Evolutionary conservation across 2,888 invertebrate species (phyloP).

Genomic region (Ophion slaviceki): DNA sequence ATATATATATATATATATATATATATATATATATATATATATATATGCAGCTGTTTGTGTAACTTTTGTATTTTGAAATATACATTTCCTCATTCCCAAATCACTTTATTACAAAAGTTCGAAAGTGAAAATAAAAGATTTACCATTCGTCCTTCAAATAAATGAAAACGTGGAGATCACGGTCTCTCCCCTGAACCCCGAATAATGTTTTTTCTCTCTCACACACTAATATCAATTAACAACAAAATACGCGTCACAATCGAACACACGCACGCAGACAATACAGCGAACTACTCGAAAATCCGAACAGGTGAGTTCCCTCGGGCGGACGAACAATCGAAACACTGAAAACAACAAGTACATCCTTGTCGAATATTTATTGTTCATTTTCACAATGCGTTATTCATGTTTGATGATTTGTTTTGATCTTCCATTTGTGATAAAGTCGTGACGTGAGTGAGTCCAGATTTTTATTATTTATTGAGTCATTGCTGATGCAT

Average conservation of each 20-base stretch:
- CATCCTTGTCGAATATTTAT: neutral
- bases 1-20: too few relatives aligned
- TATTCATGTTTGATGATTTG: neutral
- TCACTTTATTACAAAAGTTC: neutral
- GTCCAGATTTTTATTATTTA: too few relatives aligned
- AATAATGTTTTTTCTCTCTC: neutral
- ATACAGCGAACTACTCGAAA: constrained; percentile 67
- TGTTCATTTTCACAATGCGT: neutral
- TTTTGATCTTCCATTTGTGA: neutral
- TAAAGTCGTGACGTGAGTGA: too few relatives aligned
- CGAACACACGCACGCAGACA: constrained; percentile 66
- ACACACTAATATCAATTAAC: neutral
- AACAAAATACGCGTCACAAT: constrained; percentile 28
- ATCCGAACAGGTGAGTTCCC: constrained; percentile 70
- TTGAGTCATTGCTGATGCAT: too few relatives aligned
- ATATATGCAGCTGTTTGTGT: neutral
- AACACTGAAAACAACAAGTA: neutral
- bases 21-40: too few relatives aligned
- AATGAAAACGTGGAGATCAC: neutral
- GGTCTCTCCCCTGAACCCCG: neutral
- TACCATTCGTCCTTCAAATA: neutral
- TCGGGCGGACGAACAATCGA: neutral
- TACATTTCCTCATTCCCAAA: neutral
- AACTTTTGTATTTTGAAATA: neutral
- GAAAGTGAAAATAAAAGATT: neutral